Percentiles rank a stretch among this genome's conserved stretches.
phyloP scores from a whole-genome alignment of 2,113 vertebrate species.

The Nipponia nippon region DNA sequence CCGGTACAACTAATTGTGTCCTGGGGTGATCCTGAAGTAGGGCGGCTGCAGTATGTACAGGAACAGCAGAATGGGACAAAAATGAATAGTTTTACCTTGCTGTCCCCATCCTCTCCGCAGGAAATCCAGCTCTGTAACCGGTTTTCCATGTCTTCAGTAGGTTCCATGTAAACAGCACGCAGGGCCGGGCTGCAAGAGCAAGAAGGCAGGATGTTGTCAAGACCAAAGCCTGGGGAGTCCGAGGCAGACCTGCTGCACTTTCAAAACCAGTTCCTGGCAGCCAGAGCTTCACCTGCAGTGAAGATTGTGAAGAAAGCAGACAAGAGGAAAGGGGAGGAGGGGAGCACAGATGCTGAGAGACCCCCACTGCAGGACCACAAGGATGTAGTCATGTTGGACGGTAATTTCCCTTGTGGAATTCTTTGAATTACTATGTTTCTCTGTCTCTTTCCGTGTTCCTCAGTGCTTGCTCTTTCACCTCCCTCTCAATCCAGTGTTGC shows the following conservation, averaged over 20 bases:
- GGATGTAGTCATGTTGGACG: constrained; percentile 87
- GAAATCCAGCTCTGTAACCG: neutral
- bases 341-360: neutral
- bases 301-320: constrained; percentile 83
- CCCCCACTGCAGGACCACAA: constrained; percentile 23
- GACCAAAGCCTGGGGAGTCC: constrained; percentile 89
- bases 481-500: neutral
- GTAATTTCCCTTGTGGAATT: constrained; percentile 61
- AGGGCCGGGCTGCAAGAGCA: neutral
- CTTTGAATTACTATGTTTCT: neutral
- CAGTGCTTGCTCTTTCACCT: neutral
- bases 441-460: neutral
- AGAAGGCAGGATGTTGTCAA: constrained; percentile 79
- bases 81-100: neutral
- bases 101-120: neutral
- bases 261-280: constrained; percentile 85
- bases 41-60: neutral
- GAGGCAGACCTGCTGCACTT: constrained; percentile 89
- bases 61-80: neutral
- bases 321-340: constrained; percentile 77
- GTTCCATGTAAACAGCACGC: neutral
- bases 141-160: neutral
- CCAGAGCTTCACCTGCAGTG: constrained; percentile 78
- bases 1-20: neutral
- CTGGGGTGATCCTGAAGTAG: neutral